A percentile compares a stretch with the other conserved stretches of the same genome.
Conservation (phyloP, 2,113 vertebrate species). For the Sminthopsis crassicaudata region DNA sequence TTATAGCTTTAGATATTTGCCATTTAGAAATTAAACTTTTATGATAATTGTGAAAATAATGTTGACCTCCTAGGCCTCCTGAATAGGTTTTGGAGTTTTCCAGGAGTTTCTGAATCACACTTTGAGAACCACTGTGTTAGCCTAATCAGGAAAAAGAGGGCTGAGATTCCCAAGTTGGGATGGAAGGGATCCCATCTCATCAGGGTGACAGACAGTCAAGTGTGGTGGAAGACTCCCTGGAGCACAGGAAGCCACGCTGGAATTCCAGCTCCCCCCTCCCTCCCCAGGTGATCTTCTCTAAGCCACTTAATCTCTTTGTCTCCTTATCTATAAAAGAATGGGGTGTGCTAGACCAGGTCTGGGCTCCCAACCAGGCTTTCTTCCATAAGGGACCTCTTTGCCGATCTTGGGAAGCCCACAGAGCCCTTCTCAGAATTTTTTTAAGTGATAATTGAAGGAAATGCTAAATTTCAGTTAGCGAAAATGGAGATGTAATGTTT, state of each 20-base stretch:
- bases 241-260: neutral
- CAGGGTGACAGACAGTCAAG: neutral
- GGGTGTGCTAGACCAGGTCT: neutral
- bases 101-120: neutral
- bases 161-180: neutral
- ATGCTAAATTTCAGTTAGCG: neutral
- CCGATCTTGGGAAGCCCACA: neutral
- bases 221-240: neutral
- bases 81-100: neutral
- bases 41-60: neutral
- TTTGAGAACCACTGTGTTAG: neutral
- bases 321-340: neutral
- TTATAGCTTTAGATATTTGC: neutral
- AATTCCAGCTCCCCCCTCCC: neutral
- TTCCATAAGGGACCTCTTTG: neutral
- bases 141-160: neutral
- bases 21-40: neutral
- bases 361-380: neutral
- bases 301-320: neutral
- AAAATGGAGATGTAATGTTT: neutral
- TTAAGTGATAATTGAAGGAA: neutral
- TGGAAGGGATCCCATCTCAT: neutral
- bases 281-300: neutral
- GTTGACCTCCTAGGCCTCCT: neutral
- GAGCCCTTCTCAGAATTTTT: neutral